Percentiles rank a stretch among this genome's conserved stretches.
Conservation (phyloP, 2,797 vertebrate genomes). For the Tapirus indicus region DNA sequence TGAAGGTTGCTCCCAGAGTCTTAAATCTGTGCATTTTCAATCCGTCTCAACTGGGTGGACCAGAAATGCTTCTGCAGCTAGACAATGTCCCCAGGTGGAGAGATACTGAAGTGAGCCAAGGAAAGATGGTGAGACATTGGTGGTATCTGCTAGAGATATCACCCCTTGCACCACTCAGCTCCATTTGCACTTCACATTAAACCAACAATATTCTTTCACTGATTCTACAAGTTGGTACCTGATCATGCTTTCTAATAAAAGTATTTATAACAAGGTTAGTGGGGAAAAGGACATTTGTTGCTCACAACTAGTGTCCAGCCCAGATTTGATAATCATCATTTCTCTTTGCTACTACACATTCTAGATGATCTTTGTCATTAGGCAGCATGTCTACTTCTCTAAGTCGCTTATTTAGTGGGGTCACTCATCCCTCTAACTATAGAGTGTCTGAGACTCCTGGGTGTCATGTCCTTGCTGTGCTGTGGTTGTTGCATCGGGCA, state of each 20-base stretch:
- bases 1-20: background rate
- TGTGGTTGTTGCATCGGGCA: background rate
- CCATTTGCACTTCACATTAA: background rate
- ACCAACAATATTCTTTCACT: background rate
- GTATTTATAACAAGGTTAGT: background rate
- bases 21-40: background rate
- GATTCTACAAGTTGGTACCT: background rate
- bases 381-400: background rate
- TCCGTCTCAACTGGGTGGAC: background rate
- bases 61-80: background rate
- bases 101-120: background rate
- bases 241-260: background rate
- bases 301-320: background rate
- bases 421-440: background rate
- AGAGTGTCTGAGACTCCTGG: background rate
- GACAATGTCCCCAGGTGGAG: background rate
- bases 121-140: background rate
- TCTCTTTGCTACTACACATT: background rate
- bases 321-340: background rate
- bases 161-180: background rate
- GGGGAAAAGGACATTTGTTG: background rate
- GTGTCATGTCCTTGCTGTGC: background rate
- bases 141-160: background rate
- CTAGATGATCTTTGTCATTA: background rate
- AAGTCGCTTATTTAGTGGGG: background rate